A percentile compares a stretch with the other conserved stretches of the same genome.
phyloP scores from a whole-genome alignment of 2,888 invertebrate genomes.

The Scrobipalpa costella region DNA sequence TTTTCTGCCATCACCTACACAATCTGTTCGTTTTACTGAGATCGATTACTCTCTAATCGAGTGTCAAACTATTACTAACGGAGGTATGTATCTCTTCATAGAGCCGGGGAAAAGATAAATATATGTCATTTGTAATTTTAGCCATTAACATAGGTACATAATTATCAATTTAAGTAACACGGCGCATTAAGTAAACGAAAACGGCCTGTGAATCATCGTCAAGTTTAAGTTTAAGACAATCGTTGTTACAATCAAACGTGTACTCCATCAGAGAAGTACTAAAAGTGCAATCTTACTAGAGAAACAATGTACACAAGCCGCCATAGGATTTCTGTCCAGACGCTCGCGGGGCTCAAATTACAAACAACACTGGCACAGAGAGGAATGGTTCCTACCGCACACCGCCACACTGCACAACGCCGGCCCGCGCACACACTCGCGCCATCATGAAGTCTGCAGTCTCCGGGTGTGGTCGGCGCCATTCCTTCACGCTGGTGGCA shows the following conservation, averaged over 20 bases:
- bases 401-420: not conserved
- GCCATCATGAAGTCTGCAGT: not conserved
- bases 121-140: constrained; percentile 55
- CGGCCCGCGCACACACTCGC: not conserved
- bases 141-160: constrained; percentile 18
- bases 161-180: constrained; percentile 1
- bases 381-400: not conserved
- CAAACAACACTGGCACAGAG: constrained; percentile 46
- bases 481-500: no score
- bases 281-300: not conserved
- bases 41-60: constrained; percentile 63
- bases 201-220: not conserved
- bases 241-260: not conserved
- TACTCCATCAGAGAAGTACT: not conserved
- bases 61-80: constrained; percentile 57
- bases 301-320: constrained; percentile 11
- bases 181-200: constrained; percentile 9
- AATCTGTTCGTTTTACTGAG: constrained; percentile 56
- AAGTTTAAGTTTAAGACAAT: not conserved
- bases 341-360: constrained; percentile 42
- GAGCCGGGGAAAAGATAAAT: constrained; percentile 35
- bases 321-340: not conserved
- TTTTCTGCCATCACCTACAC: constrained; percentile 51
- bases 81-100: constrained; percentile 44
- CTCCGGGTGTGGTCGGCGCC: no score